Conservation (phyloP, 2,888 invertebrate genomes). For the Habroteleia sp. region DNA sequence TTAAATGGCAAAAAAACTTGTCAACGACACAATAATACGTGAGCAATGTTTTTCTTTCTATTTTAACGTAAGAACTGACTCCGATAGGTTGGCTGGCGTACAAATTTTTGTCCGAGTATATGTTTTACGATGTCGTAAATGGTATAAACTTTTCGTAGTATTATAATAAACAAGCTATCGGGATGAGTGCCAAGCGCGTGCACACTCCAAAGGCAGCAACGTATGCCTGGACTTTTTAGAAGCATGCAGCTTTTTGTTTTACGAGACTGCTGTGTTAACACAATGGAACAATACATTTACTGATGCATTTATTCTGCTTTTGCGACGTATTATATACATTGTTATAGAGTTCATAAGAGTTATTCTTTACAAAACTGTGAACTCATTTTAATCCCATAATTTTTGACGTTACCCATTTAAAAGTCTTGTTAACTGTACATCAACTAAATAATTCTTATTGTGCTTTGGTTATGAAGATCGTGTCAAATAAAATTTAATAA, state of each 20-base stretch:
- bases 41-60: constrained; percentile 15
- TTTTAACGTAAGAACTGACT: constrained; percentile 35
- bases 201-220: constrained; percentile 44
- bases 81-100: constrained; percentile 45
- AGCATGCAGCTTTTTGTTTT: constrained; percentile 51
- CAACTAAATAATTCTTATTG: no score
- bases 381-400: not conserved
- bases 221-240: constrained; percentile 54
- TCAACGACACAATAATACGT: constrained; percentile 19
- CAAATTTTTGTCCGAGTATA: constrained; percentile 46
- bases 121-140: constrained; percentile 59
- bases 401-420: no score
- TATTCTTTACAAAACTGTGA: constrained; percentile 9
- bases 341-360: constrained; percentile 14
- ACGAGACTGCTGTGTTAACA: constrained; percentile 47
- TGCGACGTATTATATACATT: constrained; percentile 24
- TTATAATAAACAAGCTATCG: constrained; percentile 64
- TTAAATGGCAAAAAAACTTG: constrained; percentile 29
- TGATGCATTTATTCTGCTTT: constrained; percentile 40
- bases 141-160: constrained; percentile 57
- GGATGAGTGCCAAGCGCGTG: constrained; percentile 61
- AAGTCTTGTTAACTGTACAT: no score
- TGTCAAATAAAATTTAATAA: no score
- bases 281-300: constrained; percentile 55
- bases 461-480: no score